Base-by-base conservation (phyloP, 1,140 invertebrate genomes). In the Coboldia fuscipes region DNA sequence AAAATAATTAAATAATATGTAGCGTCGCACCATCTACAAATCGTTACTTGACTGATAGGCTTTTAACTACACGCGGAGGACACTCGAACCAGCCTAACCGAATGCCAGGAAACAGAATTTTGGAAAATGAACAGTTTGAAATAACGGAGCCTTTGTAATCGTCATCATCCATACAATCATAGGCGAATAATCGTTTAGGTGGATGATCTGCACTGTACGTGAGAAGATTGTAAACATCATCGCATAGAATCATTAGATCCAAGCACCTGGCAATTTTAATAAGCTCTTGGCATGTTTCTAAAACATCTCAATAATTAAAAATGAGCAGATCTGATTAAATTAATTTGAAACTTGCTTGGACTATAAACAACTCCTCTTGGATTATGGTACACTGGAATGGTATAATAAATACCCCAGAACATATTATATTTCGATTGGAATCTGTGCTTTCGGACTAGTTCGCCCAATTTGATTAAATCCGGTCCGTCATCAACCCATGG, bases 181-280 rank as follows among this genome's bases (percentile, higher is more conserved):
- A 72, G 21, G 57, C 53, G 29, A 66, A 56, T 1, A 74, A 46
- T 37, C 70, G 54, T 22, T 54, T 54, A 10, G 66, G 65, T 16
- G 57, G 52, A 12, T 40, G 44, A 3, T 41, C 42, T 30, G 56
- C 40, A 27, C 50, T 57, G 43, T 70, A 74, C 43, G 65, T 48
- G 0, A 75, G 48, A 10, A 75, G 54, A 45, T 72, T 75, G 30
- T 76, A 75, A 9, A 75, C 66, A 50, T 75, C 72, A 42, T 75
- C 73, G 40, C 67, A 68, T 0, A 64, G 43, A 10, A 75, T 48
- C 2, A 68, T 41, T 10, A 74, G 45, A n/a, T 68, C 57, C 42
- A 63, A 56, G 33, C 68, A 61, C 4, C 62, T 48, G 1, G 69
- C 66, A 21, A 72, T 45, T 18, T 55, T 41, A 0, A 74, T 50